A percentile compares a stretch with the other conserved stretches of the same genome.
Evolutionary conservation across 2,797 vertebrate genomes (phyloP).

Genomic region (Pelochelys cantorii): DNA sequence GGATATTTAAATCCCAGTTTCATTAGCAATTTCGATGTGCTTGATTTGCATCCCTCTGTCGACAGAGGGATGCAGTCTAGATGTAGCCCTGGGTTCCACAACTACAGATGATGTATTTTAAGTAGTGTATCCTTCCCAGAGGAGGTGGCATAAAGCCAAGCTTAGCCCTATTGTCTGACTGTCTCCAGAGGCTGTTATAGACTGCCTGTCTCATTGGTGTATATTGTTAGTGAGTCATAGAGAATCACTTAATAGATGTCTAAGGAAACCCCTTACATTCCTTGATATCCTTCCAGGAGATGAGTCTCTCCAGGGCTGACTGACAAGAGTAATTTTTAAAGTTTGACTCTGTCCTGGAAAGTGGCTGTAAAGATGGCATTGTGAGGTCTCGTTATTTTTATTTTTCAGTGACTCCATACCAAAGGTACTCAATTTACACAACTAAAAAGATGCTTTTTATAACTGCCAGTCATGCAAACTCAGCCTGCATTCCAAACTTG

Average conservation of each 20-base stretch:
- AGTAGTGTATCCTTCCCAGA: neutral
- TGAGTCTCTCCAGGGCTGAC: neutral
- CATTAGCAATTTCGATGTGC: no score
- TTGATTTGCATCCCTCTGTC: no score
- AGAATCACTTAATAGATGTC: neutral
- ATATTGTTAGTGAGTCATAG: neutral
- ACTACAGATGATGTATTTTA: neutral
- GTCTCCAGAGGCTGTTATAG: neutral
- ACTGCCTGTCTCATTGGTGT: neutral
- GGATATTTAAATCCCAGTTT: no score
- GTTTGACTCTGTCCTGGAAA: neutral
- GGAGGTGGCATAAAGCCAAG: no score
- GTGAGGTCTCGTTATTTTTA: neutral
- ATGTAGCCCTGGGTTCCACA: neutral
- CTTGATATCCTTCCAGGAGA: neutral
- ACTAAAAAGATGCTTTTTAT: neutral
- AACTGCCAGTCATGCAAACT: neutral
- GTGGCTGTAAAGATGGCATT: neutral
- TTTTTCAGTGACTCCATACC: neutral
- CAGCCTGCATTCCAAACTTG: neutral
- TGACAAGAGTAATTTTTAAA: neutral
- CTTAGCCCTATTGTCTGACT: neutral
- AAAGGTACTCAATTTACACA: neutral
- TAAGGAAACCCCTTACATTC: neutral
- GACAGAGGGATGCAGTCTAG: no score